Evolutionary conservation across 2,888 invertebrate species (phyloP).

Genomic region (Drosophila testacea): DNA sequence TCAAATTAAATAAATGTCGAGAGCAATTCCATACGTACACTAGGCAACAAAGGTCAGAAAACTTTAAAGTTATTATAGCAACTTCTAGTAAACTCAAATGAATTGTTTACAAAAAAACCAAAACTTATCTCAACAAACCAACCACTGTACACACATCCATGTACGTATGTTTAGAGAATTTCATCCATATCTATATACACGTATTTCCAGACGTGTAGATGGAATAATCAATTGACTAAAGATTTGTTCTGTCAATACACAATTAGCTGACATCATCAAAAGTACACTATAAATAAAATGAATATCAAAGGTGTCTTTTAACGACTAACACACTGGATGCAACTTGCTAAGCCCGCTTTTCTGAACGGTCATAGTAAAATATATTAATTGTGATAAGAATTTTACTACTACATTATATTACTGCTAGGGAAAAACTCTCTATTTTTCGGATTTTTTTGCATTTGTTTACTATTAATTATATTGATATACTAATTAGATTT

Average conservation of each 20-base stretch:
- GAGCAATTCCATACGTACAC: constrained; percentile 8
- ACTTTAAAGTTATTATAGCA: background rate
- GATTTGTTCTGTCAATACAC: constrained; percentile 6
- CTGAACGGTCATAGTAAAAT: too few species aligned
- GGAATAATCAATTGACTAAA: constrained; percentile 8
- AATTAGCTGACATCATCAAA: constrained; percentile 16
- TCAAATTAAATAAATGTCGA: background rate
- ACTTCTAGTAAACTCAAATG: background rate
- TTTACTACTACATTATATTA: too few species aligned
- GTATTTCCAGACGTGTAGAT: background rate
- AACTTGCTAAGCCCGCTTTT: background rate
- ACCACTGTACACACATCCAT: background rate
- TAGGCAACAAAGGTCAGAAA: constrained; percentile 13
- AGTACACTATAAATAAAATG: background rate
- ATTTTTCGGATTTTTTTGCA: too few species aligned
- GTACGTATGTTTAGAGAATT: background rate
- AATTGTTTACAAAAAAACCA: background rate
- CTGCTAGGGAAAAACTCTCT: too few species aligned
- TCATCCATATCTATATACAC: background rate
- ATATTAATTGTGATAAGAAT: too few species aligned
- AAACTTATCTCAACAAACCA: background rate
- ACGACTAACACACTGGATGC: background rate
- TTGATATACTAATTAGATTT: too few species aligned
- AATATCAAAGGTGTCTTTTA: constrained; percentile 11
- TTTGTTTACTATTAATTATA: too few species aligned